phyloP scores from a whole-genome alignment of 1,140 invertebrate genomes.

The Bombus terrestris region DNA sequence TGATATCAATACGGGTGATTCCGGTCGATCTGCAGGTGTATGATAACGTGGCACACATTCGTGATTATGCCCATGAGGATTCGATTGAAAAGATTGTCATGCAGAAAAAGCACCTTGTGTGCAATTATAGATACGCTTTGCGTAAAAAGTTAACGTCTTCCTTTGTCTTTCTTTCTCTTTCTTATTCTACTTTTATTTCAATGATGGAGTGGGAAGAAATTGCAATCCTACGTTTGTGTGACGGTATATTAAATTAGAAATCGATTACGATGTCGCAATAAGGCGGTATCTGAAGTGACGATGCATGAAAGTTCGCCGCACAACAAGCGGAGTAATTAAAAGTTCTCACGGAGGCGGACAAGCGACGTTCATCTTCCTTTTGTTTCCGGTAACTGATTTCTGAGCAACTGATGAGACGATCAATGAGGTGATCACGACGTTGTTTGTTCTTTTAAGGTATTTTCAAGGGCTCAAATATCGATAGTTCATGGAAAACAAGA shows the following conservation, averaged over 20 bases:
- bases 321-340: slow-evolving; percentile 20
- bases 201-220: neutral
- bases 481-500: neutral
- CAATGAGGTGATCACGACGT: neutral
- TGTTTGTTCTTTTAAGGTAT: neutral
- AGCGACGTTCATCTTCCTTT: neutral
- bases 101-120: neutral
- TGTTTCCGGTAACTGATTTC: neutral
- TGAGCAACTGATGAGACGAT: neutral
- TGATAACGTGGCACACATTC: neutral
- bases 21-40: slow-evolving; percentile 22
- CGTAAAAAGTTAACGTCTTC: no score
- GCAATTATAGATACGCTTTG: neutral
- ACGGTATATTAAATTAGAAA: neutral
- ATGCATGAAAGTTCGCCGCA: neutral
- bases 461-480: neutral
- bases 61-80: neutral
- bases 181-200: neutral
- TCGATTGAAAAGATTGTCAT: neutral
- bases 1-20: slow-evolving; percentile 30
- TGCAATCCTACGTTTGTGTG: neutral
- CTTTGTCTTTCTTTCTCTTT: neutral
- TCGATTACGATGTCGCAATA: neutral
- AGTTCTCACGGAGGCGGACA: neutral
- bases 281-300: neutral